Evolutionary conservation across 2,797 vertebrate genomes (phyloP).

Genomic region (Phoebastria nigripes): DNA sequence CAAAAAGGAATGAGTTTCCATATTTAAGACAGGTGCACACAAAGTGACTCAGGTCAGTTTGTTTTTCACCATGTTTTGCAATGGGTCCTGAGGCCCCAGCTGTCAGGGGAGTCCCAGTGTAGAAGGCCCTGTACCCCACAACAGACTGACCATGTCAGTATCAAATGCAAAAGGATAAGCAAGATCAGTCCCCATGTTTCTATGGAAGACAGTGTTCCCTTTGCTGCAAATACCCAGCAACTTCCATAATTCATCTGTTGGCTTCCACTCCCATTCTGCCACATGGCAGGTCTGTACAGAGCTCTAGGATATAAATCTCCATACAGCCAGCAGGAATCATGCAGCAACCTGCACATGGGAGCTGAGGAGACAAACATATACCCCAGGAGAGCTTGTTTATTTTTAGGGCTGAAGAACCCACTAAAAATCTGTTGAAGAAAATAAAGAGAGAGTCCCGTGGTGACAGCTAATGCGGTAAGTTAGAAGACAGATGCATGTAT

Average conservation of each 20-base stretch:
- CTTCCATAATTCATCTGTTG: neutral
- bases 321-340: neutral
- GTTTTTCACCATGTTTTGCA: neutral
- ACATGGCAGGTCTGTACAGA: neutral
- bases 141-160: neutral
- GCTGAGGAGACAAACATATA: neutral
- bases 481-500: slow-evolving; percentile 11
- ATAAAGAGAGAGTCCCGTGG: slow-evolving; percentile 16
- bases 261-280: neutral
- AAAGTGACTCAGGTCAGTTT: neutral
- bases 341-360: neutral
- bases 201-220: neutral
- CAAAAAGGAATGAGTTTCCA: neutral
- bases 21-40: neutral
- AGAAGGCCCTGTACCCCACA: neutral
- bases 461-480: slow-evolving; percentile 19
- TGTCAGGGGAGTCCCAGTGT: accelerated
- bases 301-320: neutral
- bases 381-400: slow-evolving; percentile 27
- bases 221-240: neutral
- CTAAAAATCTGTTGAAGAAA: slow-evolving; percentile 55
- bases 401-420: slow-evolving; percentile 38
- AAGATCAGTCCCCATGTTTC: neutral
- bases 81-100: neutral
- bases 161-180: neutral